Percentiles rank a stretch among this genome's conserved stretches.
Evolutionary conservation across 1,140 invertebrate species (phyloP).

Genomic region (Diorhabda sublineata): DNA sequence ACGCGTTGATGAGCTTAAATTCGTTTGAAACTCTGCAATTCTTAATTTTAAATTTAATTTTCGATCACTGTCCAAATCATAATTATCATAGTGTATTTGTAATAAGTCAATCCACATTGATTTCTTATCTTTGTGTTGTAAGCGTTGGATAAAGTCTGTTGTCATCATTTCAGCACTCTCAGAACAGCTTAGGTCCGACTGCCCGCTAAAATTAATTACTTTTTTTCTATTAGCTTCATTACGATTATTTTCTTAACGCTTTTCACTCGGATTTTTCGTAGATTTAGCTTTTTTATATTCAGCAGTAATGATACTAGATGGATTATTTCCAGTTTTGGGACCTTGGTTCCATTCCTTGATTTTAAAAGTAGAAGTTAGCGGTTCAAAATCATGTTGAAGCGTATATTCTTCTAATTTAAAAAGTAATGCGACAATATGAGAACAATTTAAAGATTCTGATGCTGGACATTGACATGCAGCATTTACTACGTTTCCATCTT

Average conservation of each 20-base stretch:
- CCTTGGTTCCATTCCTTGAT: too few species aligned
- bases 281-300: too few species aligned
- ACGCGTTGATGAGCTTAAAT: background rate
- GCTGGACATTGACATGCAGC: too few species aligned
- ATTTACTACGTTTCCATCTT: too few species aligned
- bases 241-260: background rate
- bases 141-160: constrained; percentile 3
- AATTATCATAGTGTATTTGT: constrained; percentile 10
- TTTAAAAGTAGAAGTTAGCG: too few species aligned
- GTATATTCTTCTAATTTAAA: too few species aligned
- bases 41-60: constrained; percentile 6
- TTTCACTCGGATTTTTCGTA: too few species aligned
- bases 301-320: too few species aligned
- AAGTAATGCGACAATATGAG: too few species aligned
- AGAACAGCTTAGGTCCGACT: background rate
- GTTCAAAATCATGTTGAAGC: too few species aligned
- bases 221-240: background rate
- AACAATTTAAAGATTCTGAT: too few species aligned
- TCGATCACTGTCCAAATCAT: constrained; percentile 6
- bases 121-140: constrained; percentile 6
- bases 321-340: too few species aligned
- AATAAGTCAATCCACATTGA: constrained; percentile 11
- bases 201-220: background rate
- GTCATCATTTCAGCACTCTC: background rate
- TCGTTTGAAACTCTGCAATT: background rate